Conservation (phyloP, 2,888 invertebrate genomes). For the Apamea epomidion region DNA sequence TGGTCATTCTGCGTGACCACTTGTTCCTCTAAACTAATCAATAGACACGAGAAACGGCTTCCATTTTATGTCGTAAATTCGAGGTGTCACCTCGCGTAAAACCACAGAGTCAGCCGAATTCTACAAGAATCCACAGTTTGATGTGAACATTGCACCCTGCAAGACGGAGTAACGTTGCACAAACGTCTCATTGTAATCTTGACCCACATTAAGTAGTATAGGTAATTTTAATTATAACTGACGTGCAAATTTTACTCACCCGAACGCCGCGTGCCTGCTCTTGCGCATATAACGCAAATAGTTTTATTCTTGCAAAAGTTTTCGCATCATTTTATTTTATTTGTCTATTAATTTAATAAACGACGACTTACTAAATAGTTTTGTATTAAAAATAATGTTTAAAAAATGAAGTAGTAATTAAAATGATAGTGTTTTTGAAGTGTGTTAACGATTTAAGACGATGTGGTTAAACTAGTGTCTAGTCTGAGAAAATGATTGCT, state of each 20-base stretch:
- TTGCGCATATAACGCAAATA: constrained; percentile 57
- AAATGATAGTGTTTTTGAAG: too few species aligned
- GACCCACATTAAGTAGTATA: constrained; percentile 73
- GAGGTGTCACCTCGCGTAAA: constrained; percentile 9
- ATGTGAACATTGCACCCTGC: constrained; percentile 60
- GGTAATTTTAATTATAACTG: constrained; percentile 73
- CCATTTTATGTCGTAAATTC: background rate
- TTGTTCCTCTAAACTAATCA: too few species aligned
- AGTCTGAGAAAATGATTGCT: background rate
- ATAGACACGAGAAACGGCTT: background rate
- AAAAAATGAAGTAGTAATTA: too few species aligned
- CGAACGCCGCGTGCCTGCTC: constrained; percentile 40
- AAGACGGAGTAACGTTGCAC: constrained; percentile 61
- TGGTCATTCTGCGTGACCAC: too few species aligned
- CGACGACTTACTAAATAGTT: constrained; percentile 16
- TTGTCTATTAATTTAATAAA: constrained; percentile 22
- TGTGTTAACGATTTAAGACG: background rate
- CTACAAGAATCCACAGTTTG: constrained; percentile 6
- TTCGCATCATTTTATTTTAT: constrained; percentile 36
- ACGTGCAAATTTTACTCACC: constrained; percentile 61
- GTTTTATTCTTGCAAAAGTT: constrained; percentile 50
- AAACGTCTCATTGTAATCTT: constrained; percentile 74
- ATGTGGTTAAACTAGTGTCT: background rate
- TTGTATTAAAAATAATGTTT: constrained; percentile 11
- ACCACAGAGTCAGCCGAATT: background rate